phyloP scores from a whole-genome alignment of 2,888 invertebrate species.

The Athripsodes cinereus region DNA sequence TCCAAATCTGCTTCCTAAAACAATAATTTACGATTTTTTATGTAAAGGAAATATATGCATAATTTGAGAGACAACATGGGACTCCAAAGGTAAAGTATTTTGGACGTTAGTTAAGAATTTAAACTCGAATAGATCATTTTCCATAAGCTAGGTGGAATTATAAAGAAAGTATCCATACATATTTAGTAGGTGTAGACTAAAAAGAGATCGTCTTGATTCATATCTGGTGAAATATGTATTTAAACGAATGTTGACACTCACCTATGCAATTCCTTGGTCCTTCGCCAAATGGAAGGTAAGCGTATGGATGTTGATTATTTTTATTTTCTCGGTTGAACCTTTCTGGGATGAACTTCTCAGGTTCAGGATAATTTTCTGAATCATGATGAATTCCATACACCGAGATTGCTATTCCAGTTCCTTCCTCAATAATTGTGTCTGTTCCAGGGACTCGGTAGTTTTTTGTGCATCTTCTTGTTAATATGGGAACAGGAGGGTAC shows the following conservation, averaged over 20 bases:
- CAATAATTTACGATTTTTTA: too few relatives aligned
- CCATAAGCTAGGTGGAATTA: too few relatives aligned
- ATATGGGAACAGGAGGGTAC: conserved; percentile 33
- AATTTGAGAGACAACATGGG: too few relatives aligned
- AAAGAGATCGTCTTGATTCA: too few relatives aligned
- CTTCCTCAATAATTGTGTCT: conserved; percentile 30
- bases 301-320: conserved; percentile 28
- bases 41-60: too few relatives aligned
- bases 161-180: too few relatives aligned
- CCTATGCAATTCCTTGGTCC: conserved; percentile 31
- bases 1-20: neutral
- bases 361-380: conserved; percentile 33
- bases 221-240: too few relatives aligned
- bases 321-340: conserved; percentile 32
- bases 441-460: conserved; percentile 30
- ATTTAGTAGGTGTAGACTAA: too few relatives aligned
- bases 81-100: too few relatives aligned
- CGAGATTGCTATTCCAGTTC: conserved; percentile 32
- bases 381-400: conserved; percentile 33
- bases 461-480: conserved; percentile 29
- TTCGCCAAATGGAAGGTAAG: conserved; percentile 30
- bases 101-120: too few relatives aligned
- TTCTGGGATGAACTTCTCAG: conserved; percentile 35
- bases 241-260: too few relatives aligned
- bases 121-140: too few relatives aligned